phyloP scores from a whole-genome alignment of 2,797 vertebrate genomes.

The Scomberomorus guttatus region DNA sequence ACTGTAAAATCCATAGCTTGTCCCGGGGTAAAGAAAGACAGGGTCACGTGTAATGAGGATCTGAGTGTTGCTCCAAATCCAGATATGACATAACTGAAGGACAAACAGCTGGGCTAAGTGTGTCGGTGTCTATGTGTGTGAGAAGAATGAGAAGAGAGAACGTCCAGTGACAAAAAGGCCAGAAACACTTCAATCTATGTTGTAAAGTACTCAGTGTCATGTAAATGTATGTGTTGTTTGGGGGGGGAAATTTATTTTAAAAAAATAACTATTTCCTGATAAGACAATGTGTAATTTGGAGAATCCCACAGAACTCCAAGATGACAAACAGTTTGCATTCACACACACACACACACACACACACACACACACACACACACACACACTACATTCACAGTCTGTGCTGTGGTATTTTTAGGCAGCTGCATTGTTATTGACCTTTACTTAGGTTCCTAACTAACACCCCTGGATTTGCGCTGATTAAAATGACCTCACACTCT shows the following conservation, averaged over 20 bases:
- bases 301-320: neutral
- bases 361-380: neutral
- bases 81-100: slow-evolving; percentile 71
- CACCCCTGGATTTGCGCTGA: slow-evolving; percentile 52
- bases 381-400: slow-evolving; percentile 18
- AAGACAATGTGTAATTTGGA: neutral
- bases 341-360: neutral
- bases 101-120: slow-evolving; percentile 65
- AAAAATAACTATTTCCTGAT: neutral
- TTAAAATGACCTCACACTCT: slow-evolving; percentile 56
- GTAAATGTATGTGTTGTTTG: neutral
- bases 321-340: slow-evolving; percentile 16
- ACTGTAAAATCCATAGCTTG: slow-evolving; percentile 79
- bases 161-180: neutral
- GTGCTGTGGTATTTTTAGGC: slow-evolving; percentile 64
- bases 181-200: neutral
- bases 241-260: neutral
- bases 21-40: slow-evolving; percentile 78
- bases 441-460: slow-evolving; percentile 57
- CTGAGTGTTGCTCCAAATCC: slow-evolving; percentile 57
- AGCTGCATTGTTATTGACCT: slow-evolving; percentile 69
- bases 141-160: slow-evolving; percentile 1
- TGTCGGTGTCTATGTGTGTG: slow-evolving; percentile 23
- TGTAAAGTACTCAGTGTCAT: neutral
- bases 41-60: slow-evolving; percentile 79